Evolutionary conservation across 2,797 vertebrate genomes (phyloP), one percentile per base, ranked within the genome.

Genomic region (Enteromius thamalakanensis): DNA sequence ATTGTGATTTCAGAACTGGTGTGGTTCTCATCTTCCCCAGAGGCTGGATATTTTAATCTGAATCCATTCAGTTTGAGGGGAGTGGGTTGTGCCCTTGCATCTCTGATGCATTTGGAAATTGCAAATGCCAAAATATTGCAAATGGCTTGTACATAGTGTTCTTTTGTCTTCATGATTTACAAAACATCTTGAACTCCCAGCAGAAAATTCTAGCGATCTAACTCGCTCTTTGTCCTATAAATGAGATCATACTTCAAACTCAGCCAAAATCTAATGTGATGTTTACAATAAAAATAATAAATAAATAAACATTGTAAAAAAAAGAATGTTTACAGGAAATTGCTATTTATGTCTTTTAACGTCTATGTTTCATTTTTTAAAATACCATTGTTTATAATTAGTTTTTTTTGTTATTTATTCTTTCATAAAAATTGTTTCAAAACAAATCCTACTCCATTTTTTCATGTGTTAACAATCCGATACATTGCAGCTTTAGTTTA

Each of bases 1-100:
- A 85, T 83, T 87, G 80, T 85, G 85, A 87, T 87, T 87, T 82
- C 67, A 60, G 65, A 62, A 83, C 77, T 80, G 77, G 76, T 85
- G 65, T 80, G 77, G 69, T 76, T 84, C 85, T 76, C 23, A 19
- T 78, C 62, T 49, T 71, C 53, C 76, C 70, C 60, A 53, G 40
- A 78, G 76, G 23, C 49, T 53, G 51, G 77, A 64, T 67, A 75
- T 84, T 78, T 80, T 82, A 79, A 76, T 76, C 49, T 47, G 72
- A 81, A 86, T 84, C 58, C 65, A 76, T 84, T 84, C 65, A 83
- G 53, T 75, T 70, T 34, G 53, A 80, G 78, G 76, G 69, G 76
- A 51, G 58, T 55, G 8, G n/a, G 62, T 65, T 80, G 40, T 85
- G 86, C 58, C 75, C 71, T 64, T 77, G 83, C 51, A 84, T 67